These are phyloP conservation scores for Thripadectes ignobilis DNA, from an alignment of 2,797 vertebrate species.

Conservation along the genomic window DNA sequence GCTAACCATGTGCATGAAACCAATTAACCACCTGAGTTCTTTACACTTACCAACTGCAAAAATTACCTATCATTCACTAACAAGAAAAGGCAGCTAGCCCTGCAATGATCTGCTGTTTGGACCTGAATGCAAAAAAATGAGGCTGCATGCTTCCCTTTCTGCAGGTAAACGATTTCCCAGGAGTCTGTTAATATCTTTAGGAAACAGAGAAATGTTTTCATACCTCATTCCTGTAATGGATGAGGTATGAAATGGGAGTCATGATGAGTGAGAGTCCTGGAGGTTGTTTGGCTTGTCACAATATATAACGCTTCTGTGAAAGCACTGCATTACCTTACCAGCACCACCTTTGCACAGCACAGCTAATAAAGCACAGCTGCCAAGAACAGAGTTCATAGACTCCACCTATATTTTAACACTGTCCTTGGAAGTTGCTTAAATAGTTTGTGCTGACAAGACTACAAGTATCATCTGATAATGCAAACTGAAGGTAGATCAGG, in stretches of 20 bases:
- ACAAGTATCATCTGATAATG: neutral
- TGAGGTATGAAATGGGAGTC: constrained; percentile 33
- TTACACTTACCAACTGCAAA: neutral
- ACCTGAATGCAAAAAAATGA: neutral
- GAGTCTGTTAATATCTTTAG: constrained; percentile 42
- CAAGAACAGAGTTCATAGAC: constrained; percentile 13
- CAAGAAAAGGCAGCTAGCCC: neutral
- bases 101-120: neutral
- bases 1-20: neutral
- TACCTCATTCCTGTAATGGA: constrained; percentile 30
- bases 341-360: neutral
- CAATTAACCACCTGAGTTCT: neutral
- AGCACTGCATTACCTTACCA: constrained; percentile 10
- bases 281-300: constrained; percentile 21
- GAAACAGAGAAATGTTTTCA: constrained; percentile 48
- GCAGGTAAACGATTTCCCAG: constrained; percentile 11
- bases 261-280: constrained; percentile 31
- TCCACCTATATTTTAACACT: constrained; percentile 8
- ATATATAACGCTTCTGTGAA: constrained; percentile 23
- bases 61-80: neutral
- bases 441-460: constrained; percentile 32
- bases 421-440: constrained; percentile 43
- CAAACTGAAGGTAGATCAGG: neutral
- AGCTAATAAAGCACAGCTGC: constrained; percentile 49
- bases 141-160: neutral